These are phyloP conservation scores for Pyxicephalus adspersus DNA, from an alignment of 2,113 vertebrate species.

Conservation along the genomic window DNA sequence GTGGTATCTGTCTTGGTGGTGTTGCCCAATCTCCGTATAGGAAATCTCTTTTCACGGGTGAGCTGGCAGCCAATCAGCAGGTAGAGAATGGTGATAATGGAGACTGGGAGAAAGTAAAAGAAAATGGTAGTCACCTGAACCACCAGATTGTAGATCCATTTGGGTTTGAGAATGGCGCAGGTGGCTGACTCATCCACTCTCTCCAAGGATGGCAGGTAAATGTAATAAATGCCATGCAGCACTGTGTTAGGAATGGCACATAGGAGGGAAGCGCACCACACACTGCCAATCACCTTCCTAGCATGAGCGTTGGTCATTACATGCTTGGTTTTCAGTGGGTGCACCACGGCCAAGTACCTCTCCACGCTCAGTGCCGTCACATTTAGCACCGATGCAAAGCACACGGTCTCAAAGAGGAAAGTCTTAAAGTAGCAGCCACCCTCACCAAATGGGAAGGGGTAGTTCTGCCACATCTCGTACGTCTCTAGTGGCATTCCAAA, in stretches of 20 bases:
- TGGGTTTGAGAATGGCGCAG: slow-evolving; percentile 79
- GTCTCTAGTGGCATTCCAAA: slow-evolving; percentile 91
- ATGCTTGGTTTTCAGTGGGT: slow-evolving; percentile 85
- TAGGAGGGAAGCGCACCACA: slow-evolving; percentile 83
- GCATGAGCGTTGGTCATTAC: slow-evolving; percentile 83
- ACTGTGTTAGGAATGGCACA: slow-evolving; percentile 92
- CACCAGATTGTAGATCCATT: slow-evolving; percentile 83
- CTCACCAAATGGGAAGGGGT: slow-evolving; percentile 86
- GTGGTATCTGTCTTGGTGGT: slow-evolving; percentile 57
- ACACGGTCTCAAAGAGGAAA: slow-evolving; percentile 89
- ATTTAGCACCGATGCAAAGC: slow-evolving; percentile 91
- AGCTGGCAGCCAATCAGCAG: slow-evolving; percentile 86
- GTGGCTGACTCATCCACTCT: slow-evolving; percentile 72
- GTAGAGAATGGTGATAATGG: slow-evolving; percentile 86
- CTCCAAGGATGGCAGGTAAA: slow-evolving; percentile 70
- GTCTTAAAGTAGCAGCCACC: slow-evolving; percentile 89
- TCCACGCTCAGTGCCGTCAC: slow-evolving; percentile 90
- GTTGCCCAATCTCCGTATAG: slow-evolving; percentile 61
- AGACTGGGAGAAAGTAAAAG: slow-evolving; percentile 92
- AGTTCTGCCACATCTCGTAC: slow-evolving; percentile 91
- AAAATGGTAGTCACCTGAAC: slow-evolving; percentile 85
- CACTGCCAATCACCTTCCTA: slow-evolving; percentile 78
- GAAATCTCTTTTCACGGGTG: slow-evolving; percentile 77
- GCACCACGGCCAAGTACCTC: slow-evolving; percentile 90
- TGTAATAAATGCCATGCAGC: slow-evolving; percentile 79